Base-by-base conservation (phyloP, 1,140 invertebrate species). In the Chlorops oryzae region DNA sequence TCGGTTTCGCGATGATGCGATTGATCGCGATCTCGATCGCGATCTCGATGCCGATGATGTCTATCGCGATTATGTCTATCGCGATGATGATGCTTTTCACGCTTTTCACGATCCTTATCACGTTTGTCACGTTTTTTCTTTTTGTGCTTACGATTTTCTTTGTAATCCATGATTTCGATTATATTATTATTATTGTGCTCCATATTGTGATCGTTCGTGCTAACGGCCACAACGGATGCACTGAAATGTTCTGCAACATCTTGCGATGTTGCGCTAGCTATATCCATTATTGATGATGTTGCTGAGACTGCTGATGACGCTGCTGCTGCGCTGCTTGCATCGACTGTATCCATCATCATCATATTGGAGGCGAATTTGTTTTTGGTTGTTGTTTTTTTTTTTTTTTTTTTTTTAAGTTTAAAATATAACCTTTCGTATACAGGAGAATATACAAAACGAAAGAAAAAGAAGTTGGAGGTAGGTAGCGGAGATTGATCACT, bases 41-140 rank as follows among this genome's bases (percentile, higher is more conserved):
- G 55, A 27, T 64, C 58, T 1, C 62, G 52, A 6, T 62, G 62
- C 50, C 61, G 64, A 54, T 65, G 63, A 52, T 65, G 61, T 24
- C 61, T 56, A 24, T 59, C n/a, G 35, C 47, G 61, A 20, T 62
- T 41, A 18, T 49, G 39, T 3, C 32, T 25, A 21, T 51, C 24
- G 3, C 49, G 41, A 42, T 52, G 41, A 42, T 62, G 60, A 43
- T 63, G 60, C 42, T 65, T 63, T 4, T 48, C 51, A 49, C 51
- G 51, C 52, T 65, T 60, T 47, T 70, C 62, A 45, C 65, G 63
- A 23, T 63, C 67, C 51, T 69, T 68, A 49, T 69, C 65, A 38
- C 66, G 57, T 48, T 70, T 70, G 39, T 70, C 67, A 15, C 67
- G 64, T 38, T 70, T 70, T 52, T 70, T 70, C 50, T 70, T 70